Percentiles rank a stretch among this genome's conserved stretches.
Conservation (phyloP, 2,797 vertebrate genomes). For the Alauda arvensis region DNA sequence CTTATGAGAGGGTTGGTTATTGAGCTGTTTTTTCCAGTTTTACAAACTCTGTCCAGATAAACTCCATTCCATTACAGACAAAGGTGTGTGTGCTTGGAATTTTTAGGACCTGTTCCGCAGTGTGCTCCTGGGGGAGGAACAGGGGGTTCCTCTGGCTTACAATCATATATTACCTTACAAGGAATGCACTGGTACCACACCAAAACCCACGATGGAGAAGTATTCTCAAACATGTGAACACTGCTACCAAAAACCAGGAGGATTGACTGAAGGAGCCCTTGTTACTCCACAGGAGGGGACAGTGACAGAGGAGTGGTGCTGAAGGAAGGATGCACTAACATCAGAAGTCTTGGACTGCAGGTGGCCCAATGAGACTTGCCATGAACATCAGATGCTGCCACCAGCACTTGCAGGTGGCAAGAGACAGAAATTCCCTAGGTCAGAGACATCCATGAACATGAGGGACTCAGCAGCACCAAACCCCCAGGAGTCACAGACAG, state of each 20-base stretch:
- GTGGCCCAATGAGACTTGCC: background rate
- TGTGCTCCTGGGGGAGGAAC: background rate
- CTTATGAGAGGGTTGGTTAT: background rate
- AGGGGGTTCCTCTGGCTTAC: background rate
- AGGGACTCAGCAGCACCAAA: background rate
- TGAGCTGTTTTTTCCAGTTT: background rate
- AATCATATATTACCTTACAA: accelerated
- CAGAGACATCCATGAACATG: background rate
- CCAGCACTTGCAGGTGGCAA: background rate
- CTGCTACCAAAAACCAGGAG: background rate
- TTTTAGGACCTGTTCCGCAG: background rate
- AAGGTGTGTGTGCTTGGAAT: background rate
- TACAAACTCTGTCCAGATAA: background rate
- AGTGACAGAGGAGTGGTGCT: background rate
- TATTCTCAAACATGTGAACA: background rate
- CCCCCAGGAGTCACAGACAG: background rate
- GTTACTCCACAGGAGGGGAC: accelerated
- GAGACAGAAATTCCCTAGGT: background rate
- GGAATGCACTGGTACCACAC: background rate
- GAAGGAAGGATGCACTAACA: background rate
- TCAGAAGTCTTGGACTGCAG: background rate
- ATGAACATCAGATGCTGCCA: background rate
- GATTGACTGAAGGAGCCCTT: background rate
- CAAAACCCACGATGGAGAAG: background rate
- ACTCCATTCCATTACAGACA: background rate